phyloP scores from a whole-genome alignment of 2,888 invertebrate species.

The Heliconius sara region DNA sequence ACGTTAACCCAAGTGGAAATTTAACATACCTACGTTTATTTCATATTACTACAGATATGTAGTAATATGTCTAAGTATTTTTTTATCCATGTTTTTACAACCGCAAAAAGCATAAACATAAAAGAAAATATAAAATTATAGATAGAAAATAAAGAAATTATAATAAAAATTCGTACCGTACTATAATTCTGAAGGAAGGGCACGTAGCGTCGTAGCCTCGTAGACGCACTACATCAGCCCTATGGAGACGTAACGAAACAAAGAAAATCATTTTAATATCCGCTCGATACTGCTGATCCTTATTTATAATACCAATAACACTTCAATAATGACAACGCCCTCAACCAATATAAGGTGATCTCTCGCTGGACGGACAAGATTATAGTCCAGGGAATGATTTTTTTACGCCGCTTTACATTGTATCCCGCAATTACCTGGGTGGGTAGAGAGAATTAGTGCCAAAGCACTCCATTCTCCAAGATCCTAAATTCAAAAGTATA shows the following conservation, averaged over 20 bases:
- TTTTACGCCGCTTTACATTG: background rate
- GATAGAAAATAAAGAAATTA: slow-evolving; percentile 8
- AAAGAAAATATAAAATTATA: background rate
- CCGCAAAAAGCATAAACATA: background rate
- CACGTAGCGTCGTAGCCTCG: slow-evolving; percentile 51
- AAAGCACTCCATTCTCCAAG: background rate
- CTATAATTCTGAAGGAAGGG: slow-evolving; percentile 10
- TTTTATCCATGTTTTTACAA: background rate
- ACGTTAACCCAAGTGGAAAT: background rate
- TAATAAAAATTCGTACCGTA: background rate
- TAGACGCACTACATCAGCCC: slow-evolving; percentile 56
- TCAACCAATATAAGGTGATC: slow-evolving; percentile 55
- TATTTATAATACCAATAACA: slow-evolving; percentile 81
- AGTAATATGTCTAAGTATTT: too few relatives aligned
- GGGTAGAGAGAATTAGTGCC: background rate
- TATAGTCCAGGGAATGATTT: slow-evolving; percentile 29
- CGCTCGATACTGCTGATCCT: slow-evolving; percentile 72
- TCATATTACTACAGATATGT: too few relatives aligned
- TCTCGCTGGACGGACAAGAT: slow-evolving; percentile 33
- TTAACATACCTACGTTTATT: background rate
- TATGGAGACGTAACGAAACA: slow-evolving; percentile 53
- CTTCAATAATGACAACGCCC: slow-evolving; percentile 75
- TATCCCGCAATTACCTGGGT: background rate
- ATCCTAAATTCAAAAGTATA: too few relatives aligned
- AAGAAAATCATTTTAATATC: slow-evolving; percentile 78